Conservation (phyloP, 2,888 invertebrate genomes). For the Calliphora vomitoria region DNA sequence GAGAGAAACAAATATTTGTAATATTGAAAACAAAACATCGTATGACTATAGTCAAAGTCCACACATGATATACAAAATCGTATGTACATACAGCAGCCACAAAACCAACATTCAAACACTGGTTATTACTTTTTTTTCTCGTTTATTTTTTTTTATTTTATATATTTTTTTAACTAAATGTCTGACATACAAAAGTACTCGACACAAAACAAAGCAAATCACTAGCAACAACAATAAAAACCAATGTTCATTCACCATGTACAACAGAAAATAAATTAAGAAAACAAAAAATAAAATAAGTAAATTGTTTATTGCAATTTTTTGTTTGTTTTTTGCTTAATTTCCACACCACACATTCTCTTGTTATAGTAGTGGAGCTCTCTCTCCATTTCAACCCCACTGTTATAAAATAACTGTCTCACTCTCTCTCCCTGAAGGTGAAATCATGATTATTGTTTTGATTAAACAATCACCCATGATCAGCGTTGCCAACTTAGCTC, state of each 20-base stretch:
- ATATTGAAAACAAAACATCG: slow-evolving; percentile 75
- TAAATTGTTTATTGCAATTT: slow-evolving; percentile 20
- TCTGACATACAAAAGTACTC: slow-evolving; percentile 11
- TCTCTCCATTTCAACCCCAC: slow-evolving; percentile 1
- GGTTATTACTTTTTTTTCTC: slow-evolving; percentile 10
- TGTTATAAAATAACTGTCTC: background rate
- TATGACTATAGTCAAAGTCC: slow-evolving; percentile 81
- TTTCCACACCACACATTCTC: background rate
- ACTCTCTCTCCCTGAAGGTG: slow-evolving; percentile 18
- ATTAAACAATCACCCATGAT: slow-evolving; percentile 2
- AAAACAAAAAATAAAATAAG: background rate
- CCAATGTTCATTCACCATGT: slow-evolving; percentile 40
- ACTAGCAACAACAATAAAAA: background rate
- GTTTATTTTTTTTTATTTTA: slow-evolving; percentile 25
- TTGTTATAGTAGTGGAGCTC: background rate
- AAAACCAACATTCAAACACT: slow-evolving; percentile 35
- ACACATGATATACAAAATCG: slow-evolving; percentile 76
- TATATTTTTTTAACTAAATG: slow-evolving; percentile 29
- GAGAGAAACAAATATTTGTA: slow-evolving; percentile 34
- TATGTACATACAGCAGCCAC: slow-evolving; percentile 66
- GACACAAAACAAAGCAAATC: background rate
- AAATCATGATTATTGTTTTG: slow-evolving; percentile 31
- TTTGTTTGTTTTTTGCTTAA: background rate
- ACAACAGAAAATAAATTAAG: slow-evolving; percentile 17
- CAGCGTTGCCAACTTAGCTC: no score